Evolutionary conservation across 1,140 invertebrate genomes (phyloP).

Genomic region (Nasonia longicornis): DNA sequence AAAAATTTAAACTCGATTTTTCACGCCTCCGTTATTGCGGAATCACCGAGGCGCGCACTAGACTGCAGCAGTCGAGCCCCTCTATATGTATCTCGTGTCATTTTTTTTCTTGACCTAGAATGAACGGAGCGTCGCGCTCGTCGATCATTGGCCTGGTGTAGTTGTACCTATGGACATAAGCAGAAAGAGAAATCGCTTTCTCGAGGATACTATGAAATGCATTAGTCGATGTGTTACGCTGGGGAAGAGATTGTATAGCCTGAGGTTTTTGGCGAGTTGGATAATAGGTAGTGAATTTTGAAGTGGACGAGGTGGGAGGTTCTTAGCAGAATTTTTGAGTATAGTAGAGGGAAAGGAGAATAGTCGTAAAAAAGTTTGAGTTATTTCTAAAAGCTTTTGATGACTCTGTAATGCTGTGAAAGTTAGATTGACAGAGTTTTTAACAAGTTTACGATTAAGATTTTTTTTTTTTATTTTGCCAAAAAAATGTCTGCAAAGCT

Average conservation of each 20-base stretch:
- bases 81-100: not conserved
- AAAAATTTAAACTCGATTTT: not conserved
- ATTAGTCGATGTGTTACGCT: not conserved
- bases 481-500: too few species aligned
- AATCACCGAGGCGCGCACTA: not conserved
- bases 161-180: not conserved
- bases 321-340: too few species aligned
- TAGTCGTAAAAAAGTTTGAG: too few species aligned
- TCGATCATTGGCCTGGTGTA: not conserved
- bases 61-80: conserved; percentile 14
- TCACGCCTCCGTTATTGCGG: not conserved
- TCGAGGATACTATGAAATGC: not conserved
- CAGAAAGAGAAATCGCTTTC: not conserved
- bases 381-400: too few species aligned
- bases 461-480: too few species aligned
- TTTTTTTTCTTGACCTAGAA: conserved; percentile 22
- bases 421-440: too few species aligned
- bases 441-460: too few species aligned
- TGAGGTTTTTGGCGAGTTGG: not conserved
- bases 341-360: too few species aligned
- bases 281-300: not conserved
- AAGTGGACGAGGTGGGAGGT: too few species aligned
- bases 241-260: not conserved
- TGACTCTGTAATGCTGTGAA: too few species aligned
- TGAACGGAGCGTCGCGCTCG: not conserved